Evolutionary conservation across 2,797 vertebrate genomes (phyloP).

Genomic region (Pseudochromis fuscus): DNA sequence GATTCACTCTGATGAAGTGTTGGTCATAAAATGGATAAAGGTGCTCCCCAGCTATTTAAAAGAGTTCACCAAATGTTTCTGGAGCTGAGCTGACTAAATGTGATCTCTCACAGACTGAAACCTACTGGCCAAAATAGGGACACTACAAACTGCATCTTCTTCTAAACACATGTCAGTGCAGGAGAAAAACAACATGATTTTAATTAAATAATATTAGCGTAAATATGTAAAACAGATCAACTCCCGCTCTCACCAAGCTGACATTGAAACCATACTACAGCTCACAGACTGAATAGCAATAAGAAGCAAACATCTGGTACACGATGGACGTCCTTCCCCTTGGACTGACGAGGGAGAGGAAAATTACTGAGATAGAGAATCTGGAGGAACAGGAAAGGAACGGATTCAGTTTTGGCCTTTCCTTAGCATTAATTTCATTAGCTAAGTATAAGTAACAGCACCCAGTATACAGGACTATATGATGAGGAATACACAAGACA

Average conservation of each 20-base stretch:
- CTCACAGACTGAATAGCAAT: slow-evolving; percentile 53
- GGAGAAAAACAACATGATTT: not conserved
- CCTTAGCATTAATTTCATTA: slow-evolving; percentile 10
- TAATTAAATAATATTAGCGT: not conserved
- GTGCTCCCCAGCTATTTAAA: slow-evolving; percentile 47
- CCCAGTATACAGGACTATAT: not conserved
- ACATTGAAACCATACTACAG: slow-evolving; percentile 28
- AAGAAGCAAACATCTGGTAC: slow-evolving; percentile 51
- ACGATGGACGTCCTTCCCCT: slow-evolving; percentile 41
- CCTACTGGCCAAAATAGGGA: not conserved
- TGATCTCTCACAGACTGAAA: slow-evolving; percentile 7
- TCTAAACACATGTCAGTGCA: too few relatives aligned
- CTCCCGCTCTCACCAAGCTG: slow-evolving; percentile 7
- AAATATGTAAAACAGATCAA: slow-evolving; percentile 43
- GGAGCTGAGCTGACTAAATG: slow-evolving; percentile 7
- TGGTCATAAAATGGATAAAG: slow-evolving; percentile 56
- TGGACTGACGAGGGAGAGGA: slow-evolving; percentile 41
- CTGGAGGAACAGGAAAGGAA: slow-evolving; percentile 13
- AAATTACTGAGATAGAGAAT: slow-evolving; percentile 42
- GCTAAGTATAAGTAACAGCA: not conserved
- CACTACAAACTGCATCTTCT: too few relatives aligned
- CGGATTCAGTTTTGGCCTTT: slow-evolving; percentile 17
- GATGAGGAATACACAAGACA: not conserved
- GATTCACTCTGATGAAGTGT: slow-evolving; percentile 54
- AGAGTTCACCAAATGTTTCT: slow-evolving; percentile 52